Evolutionary conservation across 2,797 vertebrate species (phyloP).

Genomic region (Clarias laeviceps): DNA sequence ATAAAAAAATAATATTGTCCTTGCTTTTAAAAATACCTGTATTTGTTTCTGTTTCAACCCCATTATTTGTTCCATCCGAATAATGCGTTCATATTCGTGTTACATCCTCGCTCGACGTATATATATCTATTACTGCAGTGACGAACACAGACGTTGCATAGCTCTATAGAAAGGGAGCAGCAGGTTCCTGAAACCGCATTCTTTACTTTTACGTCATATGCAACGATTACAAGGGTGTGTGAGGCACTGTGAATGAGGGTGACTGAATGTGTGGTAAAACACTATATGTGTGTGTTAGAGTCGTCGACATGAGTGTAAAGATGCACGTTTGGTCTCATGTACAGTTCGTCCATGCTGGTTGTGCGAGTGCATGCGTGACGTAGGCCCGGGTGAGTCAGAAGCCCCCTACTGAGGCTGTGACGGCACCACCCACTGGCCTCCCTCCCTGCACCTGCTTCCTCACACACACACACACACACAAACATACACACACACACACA

Average conservation of each 20-base stretch:
- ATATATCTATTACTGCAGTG: not conserved
- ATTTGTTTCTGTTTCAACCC: not conserved
- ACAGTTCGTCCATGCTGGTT: not conserved
- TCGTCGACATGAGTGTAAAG: conserved; percentile 18
- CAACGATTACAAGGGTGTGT: conserved; percentile 25
- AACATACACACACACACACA: conserved; percentile 2
- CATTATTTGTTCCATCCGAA: not conserved
- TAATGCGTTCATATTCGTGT: not conserved
- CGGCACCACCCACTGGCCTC: conserved; percentile 77
- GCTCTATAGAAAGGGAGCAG: not conserved
- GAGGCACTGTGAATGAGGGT: not conserved
- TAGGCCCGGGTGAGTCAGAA: conserved; percentile 67
- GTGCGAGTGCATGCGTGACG: conserved; percentile 57
- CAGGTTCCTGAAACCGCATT: conserved; percentile 37
- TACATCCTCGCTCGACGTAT: not conserved
- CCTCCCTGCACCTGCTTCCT: conserved; percentile 77
- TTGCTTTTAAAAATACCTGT: not conserved
- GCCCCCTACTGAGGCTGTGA: conserved; percentile 75
- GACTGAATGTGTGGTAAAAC: conserved; percentile 28
- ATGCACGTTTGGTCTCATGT: not conserved
- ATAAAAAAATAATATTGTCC: not conserved
- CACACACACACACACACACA: conserved; percentile 25
- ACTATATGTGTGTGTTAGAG: not conserved
- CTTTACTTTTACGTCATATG: conserved; percentile 32
- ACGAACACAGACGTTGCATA: not conserved